Evolutionary conservation across 2,888 invertebrate genomes (phyloP), one percentile per base, ranked within the genome.

Genomic region (Drosophila greeni): DNA sequence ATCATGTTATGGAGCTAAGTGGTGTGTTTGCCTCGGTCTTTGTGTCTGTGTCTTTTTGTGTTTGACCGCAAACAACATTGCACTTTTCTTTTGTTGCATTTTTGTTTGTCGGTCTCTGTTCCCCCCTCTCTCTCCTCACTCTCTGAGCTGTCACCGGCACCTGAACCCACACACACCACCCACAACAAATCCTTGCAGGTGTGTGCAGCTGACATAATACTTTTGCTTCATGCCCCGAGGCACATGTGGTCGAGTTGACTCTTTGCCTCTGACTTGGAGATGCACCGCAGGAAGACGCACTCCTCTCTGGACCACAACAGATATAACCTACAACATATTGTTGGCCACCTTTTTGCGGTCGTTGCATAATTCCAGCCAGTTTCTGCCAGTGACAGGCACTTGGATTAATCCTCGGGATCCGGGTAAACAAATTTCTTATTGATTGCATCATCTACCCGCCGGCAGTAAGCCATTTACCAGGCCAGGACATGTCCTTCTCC

Each of bases 51-150:
- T 54, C 62, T 62, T 65, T 78, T 68, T 76, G 73, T 76, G 54
- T 70, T 78, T 76, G 71, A 78, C 78, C 77, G 57, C 78, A 81
- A 78, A 70, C 77, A 73, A 66, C 68, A 78, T 39, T 62, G 62
- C 64, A 40, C 69, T 70, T 72, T 74, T 57, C 78, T 75, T 60
- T 79, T 76, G 73, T 65, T 78, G 82, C 79, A 76, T 67, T 66
- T 70, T 73, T 55, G 72, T 56, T 61, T 52, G 59, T 31, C 47
- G 34, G 20, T 37, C 14, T 16, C n/a, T 14, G 37, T 39, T 16
- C 20, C 9, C 23, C 36, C 20, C 36, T 34, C 11, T 11, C 9
- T 24, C 33, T 39, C 24, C 20, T 20, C 18, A 23, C 8, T 37
- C 31, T 33, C 31, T 20, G 1, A 4, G 9, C 26, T 18, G 42